Evolutionary conservation across 2,797 vertebrate species (phyloP), one percentile per base, ranked within the genome.

Genomic region (Lepidocolaptes lacrymiger): DNA sequence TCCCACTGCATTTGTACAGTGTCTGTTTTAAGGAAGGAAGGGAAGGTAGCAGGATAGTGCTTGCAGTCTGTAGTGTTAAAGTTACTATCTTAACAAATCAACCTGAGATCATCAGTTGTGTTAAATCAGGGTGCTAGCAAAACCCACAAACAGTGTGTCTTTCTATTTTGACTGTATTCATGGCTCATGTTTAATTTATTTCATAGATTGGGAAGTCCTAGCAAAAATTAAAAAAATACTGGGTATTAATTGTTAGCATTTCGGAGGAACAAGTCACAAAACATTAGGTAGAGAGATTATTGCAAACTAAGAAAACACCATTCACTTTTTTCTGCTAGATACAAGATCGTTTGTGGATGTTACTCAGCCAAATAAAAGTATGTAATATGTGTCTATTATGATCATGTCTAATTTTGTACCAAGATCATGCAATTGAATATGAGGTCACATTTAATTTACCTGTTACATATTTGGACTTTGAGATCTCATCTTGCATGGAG

Each of bases 31-130:
- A 66, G 66, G 74, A 91, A 92, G 56, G 85, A 77, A 85, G 48
- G 52, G 74, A 62, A 41, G 48, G 58, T 91, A 77, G 72, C 49
- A 93, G 63, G 73, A 71, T 61, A 81, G 13, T 51, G 23, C 55
- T 91, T 93, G 66, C 78, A 91, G 87, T 88, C 27, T 74, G 26
- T 46, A 82, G n/a, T 52, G 34, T 69, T 37, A 63, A 91, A 92
- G 62, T 90, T 97, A 55, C 59, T 84, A 7, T 79, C 44, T 68
- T 95, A 93, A 94, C 76, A 96, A 96, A 88, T 56, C 32, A 89
- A 7, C n/a, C 49, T 89, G 54, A 89, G 81, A 74, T 77, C 58
- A 91, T 52, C 44, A 76, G 56, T 63, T 72, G 39, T 69, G 41
- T 85, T 95, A 95, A 96, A 94, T 67, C 55, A 89, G 59, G 89